Evolutionary conservation across 2,888 invertebrate genomes (phyloP), one percentile per base, ranked within the genome.

Genomic region (Napeogenes inachia): DNA sequence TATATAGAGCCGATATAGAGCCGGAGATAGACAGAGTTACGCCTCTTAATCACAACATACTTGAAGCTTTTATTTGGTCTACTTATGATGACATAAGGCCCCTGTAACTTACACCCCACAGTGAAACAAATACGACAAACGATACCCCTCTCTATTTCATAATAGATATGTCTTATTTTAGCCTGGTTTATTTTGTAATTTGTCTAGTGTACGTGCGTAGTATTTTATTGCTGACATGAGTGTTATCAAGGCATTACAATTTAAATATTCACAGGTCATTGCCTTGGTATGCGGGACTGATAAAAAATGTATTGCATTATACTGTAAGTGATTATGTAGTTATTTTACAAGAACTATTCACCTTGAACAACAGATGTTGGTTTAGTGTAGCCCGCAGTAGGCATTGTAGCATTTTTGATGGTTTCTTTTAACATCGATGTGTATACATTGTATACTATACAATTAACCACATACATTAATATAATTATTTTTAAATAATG

Each of bases 221-320:
- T 47, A 38, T 63, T 67, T 66, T 68, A 66, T 67, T 61, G 62
- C 55, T 63, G 60, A 60, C 56, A 60, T 62, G 32, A 63, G 59
- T 63, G 66, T 73, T 69, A 71, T 73, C 72, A 66, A 64, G 13
- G 30, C 64, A 66, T 68, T 67, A 68, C 59, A 21, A 68, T 68
- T 68, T 62, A 65, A 62, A 69, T 67, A 66, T 59, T 61, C 64
- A 45, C 63, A 63, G 71, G 72, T 71, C 72, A 72, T 68, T 71
- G 71, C 64, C 71, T 67, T 60, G 55, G 46, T 45, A 46, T 56
- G 57, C 50, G 50, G 50, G 50, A 12, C 50, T 50, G 50, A 50
- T 50, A 8, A 50, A 10, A 38, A 42, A 42, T 10, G 42, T 42
- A 42, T 42, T 6, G 42, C 8, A 42, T 42, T 42, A 42, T 42